Evolutionary conservation across 2,888 invertebrate genomes (phyloP), one percentile per base, ranked within the genome.

Genomic region (Myopa testacea): DNA sequence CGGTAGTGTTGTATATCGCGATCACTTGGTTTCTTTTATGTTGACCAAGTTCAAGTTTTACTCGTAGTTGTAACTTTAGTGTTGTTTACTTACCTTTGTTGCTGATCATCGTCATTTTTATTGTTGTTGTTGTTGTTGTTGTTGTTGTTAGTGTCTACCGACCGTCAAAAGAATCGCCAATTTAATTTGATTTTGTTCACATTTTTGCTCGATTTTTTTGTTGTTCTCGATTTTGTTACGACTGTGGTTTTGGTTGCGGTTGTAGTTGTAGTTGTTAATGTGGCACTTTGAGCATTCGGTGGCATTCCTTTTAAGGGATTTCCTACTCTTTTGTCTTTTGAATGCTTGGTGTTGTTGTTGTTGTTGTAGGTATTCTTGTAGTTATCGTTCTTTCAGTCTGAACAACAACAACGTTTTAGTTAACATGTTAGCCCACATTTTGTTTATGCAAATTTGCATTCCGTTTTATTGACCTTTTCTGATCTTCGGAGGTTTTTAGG

Each of bases 341-440:
- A 12, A 8, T 34, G 62, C 26, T 34, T 63, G 62, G 3, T 63
- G 34, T 2, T 63, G 34, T 2, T 63, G 58, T 58, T 16, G 19
- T 26, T 26, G 26, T 26, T 26, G 26, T 2, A 26, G 26, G 26
- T 26, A 26, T 26, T 26, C 26, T 26, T 58, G 12, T n/a, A n/a
- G 55, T 55, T 55, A 3, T 16, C 1, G 55, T 55, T 10, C 55
- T 55, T 55, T 10, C 55, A 16, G 55, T 55, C 16, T 55, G n/a
- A n/a, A n/a, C 16, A 55, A 55, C 55, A 55, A 55, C 10, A 58
- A 58, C 10, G 62, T 19, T 38, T 34, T 68, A 26, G 75, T 67
- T 75, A 55, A 58, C 68, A 68, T 75, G 75, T 55, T 75, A 75
- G 75, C 68, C 75, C 75, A 68, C 68, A 75, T 75, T 75, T 75